Evolutionary conservation across 2,797 vertebrate genomes (phyloP), one percentile per base, ranked within the genome.

Genomic region (Melanotaenia nigrans): DNA sequence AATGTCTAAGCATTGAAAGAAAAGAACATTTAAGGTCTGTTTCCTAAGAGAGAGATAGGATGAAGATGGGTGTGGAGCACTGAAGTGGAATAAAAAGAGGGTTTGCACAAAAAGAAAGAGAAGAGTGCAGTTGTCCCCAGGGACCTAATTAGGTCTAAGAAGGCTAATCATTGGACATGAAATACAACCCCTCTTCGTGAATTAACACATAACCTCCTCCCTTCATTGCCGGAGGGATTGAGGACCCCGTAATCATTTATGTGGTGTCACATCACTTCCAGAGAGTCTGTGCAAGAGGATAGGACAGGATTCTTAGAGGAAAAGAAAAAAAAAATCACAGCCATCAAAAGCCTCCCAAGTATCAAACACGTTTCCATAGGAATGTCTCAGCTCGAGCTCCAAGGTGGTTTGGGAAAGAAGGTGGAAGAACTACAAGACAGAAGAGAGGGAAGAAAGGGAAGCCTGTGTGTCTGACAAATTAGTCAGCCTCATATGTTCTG

Each of bases 61-160:
- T 38, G 42, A 22, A 51, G 18, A 36, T 30, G 47, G 13, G 42
- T 68, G 40, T 49, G 20, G 59, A 51, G 55, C 8, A 33, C 62
- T 73, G 54, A 61, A 73, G 83, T 62, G 81, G 28, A 20, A 68
- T 82, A 58, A 70, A 60, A 76, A 78, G 85, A 74, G 64, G 61
- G 74, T 84, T 77, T 54, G 86, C 87, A 59, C 76, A 60, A 54
- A 90, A 85, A 81, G 54, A 68, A 87, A 73, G 18, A 77, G 61
- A 71, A 65, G 42, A 75, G 80, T 30, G 61, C 35, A 59, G 63
- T 75, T 72, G 66, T 87, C 95, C 94, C 93, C 84, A 6, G 83
- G 92, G 94, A 92, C 83, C 94, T 93, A 96, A 96, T 97, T 96
- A 97, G 84, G 89, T 89, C 88, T 93, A 88, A 88, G 92, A 95